These are phyloP conservation scores for Amaurobius ferox DNA, from an alignment of 2,888 invertebrate genomes.

Conservation along the genomic window DNA sequence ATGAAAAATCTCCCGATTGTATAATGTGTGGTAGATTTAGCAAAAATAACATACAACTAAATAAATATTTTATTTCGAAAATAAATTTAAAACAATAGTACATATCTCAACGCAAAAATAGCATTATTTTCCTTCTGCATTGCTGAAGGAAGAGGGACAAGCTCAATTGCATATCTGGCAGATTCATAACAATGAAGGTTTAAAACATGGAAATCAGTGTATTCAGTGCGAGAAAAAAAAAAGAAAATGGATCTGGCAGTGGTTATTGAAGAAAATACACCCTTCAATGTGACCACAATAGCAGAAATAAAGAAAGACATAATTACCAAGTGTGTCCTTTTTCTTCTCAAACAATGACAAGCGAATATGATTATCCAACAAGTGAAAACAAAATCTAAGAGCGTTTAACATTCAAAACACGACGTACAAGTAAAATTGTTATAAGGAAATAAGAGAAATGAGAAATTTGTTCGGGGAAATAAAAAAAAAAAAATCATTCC, in stretches of 20 bases:
- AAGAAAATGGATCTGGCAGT: not conserved
- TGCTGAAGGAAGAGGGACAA: not conserved
- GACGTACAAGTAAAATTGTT: not conserved
- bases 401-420: not conserved
- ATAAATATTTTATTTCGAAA: not conserved
- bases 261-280: not conserved
- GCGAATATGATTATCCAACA: not conserved
- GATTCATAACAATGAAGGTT: not conserved
- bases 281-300: not conserved
- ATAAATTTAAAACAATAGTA: not conserved
- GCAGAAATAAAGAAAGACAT: not conserved
- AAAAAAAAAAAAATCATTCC: too few relatives aligned
- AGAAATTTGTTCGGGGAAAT: too few relatives aligned
- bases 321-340: not conserved
- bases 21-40: too few relatives aligned
- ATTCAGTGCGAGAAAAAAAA: not conserved
- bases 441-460: too few relatives aligned
- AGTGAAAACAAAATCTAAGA: not conserved
- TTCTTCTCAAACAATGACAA: not conserved
- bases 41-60: not conserved
- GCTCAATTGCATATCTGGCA: not conserved
- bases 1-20: too few relatives aligned
- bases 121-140: not conserved
- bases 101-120: not conserved
- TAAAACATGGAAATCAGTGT: too few relatives aligned